Evolutionary conservation across 2,888 invertebrate genomes (phyloP).

Genomic region (Chaitophorus viminalis): DNA sequence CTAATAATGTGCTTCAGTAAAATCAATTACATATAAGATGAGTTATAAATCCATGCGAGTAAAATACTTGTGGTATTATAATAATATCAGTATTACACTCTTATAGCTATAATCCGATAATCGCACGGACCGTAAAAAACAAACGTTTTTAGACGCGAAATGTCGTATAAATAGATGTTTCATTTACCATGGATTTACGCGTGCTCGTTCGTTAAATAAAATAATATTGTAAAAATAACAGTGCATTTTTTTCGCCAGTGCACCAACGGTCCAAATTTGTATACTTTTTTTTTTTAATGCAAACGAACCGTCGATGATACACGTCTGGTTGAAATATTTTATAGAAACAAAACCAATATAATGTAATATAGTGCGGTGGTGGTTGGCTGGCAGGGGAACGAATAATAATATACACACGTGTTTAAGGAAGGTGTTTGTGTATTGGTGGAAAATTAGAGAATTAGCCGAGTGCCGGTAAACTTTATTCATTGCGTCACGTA

Average conservation of each 20-base stretch:
- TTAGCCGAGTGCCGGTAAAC: conserved; percentile 35
- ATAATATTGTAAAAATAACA: background rate
- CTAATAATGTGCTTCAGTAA: no score
- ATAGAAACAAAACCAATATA: background rate
- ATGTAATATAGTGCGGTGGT: no score
- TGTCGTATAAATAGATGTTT: background rate
- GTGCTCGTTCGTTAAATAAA: background rate
- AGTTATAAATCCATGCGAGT: background rate
- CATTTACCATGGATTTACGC: background rate
- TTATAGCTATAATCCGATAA: no score
- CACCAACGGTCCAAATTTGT: no score
- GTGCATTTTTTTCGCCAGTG: background rate
- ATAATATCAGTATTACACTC: no score
- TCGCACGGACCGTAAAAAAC: background rate
- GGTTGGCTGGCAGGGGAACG: background rate
- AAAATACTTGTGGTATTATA: no score
- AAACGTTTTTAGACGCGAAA: background rate
- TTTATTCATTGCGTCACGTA: conserved; percentile 26
- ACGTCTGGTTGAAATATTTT: background rate
- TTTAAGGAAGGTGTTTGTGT: background rate
- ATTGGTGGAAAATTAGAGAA: conserved; percentile 26
- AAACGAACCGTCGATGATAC: background rate
- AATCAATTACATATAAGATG: background rate
- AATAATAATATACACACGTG: conserved; percentile 28
- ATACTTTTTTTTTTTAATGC: background rate